Base-by-base conservation (phyloP, 1,140 invertebrate species). In the Ladona fulva region DNA sequence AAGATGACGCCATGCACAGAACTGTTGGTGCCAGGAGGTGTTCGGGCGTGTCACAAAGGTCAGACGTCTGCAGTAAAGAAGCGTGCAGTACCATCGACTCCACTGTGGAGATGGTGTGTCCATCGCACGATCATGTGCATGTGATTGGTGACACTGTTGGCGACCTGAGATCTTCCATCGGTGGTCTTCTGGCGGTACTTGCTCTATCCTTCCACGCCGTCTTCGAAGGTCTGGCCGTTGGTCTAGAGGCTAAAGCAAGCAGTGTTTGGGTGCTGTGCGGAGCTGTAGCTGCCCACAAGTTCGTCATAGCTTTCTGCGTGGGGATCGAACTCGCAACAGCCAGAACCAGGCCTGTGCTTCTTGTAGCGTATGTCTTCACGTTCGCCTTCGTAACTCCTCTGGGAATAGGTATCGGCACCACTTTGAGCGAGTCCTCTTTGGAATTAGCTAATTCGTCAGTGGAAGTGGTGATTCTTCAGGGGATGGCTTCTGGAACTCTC, bases 151-250 rank as follows among this genome's bases (percentile, higher is more conserved):
- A 25, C 22, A 44, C 25, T 59, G 74, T 78, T 25, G 73, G 76
- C 19, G 74, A 37, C 16, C 75, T 79, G 1, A 42, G 77, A 73
- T 74, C 90, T 74, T 91, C 91, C 14, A 84, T 95, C 11, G 85
- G 92, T 78, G 92, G 93, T 25, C 83, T 95, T 22, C 85, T 96
- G 74, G 92, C 96, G 77, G 92, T 97, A 0, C 85, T 95, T 25
- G 95, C 95, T 0, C 86, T 98, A 14, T 95, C 95, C 7, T 90
- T 97, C 77, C 96, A 98, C 83, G 94, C 96, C 80, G 86, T 97
- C 0, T 96, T 98, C 82, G 96, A 98, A 88, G 96, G 96, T 29
- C 88, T 97, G 77, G 93, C 95, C 24, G 92, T 97, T 78, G 95
- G 95, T 12, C 86, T 97, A 24, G 94, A 96, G 84, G 86, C 87